A percentile compares a stretch with the other conserved stretches of the same genome.
phyloP scores from a whole-genome alignment of 2,888 invertebrate genomes.

The Acrocera orbiculus region DNA sequence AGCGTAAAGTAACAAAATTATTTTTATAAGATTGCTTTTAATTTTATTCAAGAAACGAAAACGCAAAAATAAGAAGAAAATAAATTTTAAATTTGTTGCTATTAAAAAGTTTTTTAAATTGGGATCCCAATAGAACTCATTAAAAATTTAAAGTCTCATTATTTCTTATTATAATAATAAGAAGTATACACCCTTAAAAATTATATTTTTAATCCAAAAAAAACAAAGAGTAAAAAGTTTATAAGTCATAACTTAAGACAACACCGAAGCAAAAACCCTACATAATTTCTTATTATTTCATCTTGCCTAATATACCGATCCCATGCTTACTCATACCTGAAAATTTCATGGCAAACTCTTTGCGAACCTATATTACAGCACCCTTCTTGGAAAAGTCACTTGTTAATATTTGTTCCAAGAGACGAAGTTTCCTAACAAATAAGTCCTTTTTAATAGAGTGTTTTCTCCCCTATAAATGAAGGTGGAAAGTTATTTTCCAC shows the following conservation, averaged over 20 bases:
- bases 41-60: too few relatives aligned
- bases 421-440: slow-evolving; percentile 4
- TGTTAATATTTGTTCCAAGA: background rate
- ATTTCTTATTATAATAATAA: slow-evolving; percentile 10
- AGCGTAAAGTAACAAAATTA: too few relatives aligned
- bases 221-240: slow-evolving; percentile 10
- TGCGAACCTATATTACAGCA: slow-evolving; percentile 1
- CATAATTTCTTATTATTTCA: slow-evolving; percentile 10
- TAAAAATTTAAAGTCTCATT: slow-evolving; percentile 7
- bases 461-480: background rate
- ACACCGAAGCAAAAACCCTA: slow-evolving; percentile 4
- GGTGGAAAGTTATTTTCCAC: slow-evolving; percentile 1
- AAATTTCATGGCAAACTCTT: background rate
- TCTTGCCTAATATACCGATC: too few relatives aligned
- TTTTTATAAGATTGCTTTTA: too few relatives aligned
- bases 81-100: too few relatives aligned
- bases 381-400: background rate
- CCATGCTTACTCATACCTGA: slow-evolving; percentile 7
- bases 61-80: too few relatives aligned
- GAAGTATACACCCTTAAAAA: slow-evolving; percentile 7
- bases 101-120: too few relatives aligned
- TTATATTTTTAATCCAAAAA: slow-evolving; percentile 11
- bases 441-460: slow-evolving; percentile 10
- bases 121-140: slow-evolving; percentile 1
- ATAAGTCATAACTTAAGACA: slow-evolving; percentile 10